A percentile compares a stretch with the other conserved stretches of the same genome.
phyloP scores from a whole-genome alignment of 2,113 vertebrate genomes.

The Hippocampus barbouri region DNA sequence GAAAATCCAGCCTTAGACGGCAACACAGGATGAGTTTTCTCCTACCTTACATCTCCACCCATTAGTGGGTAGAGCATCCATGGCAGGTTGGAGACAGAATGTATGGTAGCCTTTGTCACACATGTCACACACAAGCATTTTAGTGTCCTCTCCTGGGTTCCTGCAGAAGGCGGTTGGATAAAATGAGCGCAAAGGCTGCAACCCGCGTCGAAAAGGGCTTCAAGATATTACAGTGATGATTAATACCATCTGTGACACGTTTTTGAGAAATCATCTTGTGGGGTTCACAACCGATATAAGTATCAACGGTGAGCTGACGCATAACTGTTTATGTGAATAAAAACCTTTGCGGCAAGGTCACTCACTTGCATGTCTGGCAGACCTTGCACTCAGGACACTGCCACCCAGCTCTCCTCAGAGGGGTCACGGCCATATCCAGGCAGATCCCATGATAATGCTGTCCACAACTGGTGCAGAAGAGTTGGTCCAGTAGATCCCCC shows the following conservation, averaged over 20 bases:
- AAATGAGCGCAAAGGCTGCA: no score
- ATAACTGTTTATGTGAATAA: not conserved
- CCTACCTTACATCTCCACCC: conserved; percentile 98
- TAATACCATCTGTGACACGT: not conserved
- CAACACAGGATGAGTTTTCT: not conserved
- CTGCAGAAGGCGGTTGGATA: conserved; percentile 57
- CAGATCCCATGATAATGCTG: conserved; percentile 98
- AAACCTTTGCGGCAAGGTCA: conserved; percentile 37
- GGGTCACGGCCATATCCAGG: conserved; percentile 93
- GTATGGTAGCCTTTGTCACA: conserved; percentile 99
- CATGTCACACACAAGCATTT: conserved; percentile 98
- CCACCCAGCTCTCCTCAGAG: conserved; percentile 95
- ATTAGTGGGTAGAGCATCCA: conserved; percentile 94
- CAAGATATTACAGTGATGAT: not conserved
- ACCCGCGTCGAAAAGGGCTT: not conserved
- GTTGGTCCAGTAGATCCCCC: conserved; percentile 93
- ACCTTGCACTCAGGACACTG: conserved; percentile 99
- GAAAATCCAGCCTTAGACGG: not conserved
- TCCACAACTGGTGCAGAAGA: conserved; percentile 98
- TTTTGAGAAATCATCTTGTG: not conserved
- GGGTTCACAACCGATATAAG: not conserved
- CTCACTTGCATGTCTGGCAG: conserved; percentile 99
- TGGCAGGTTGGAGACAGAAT: conserved; percentile 95
- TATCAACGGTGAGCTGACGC: not conserved
- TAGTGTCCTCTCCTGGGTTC: conserved; percentile 97